phyloP scores from a whole-genome alignment of 2,888 invertebrate species.

The Euproctis similis region DNA sequence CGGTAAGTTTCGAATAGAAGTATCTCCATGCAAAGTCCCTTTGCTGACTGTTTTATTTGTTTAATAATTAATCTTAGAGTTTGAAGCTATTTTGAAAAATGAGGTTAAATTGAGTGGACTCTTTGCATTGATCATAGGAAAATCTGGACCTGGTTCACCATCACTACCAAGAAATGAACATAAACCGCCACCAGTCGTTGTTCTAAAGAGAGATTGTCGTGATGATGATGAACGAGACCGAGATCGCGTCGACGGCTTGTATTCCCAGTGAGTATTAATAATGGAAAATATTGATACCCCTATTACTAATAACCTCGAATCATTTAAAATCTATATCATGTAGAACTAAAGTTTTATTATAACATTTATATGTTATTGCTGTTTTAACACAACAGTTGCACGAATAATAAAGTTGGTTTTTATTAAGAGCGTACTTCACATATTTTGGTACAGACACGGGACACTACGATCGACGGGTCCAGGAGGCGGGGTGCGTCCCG shows the following conservation, averaged over 20 bases:
- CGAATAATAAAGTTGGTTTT: neutral
- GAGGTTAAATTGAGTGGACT: too few species aligned
- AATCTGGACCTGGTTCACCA: constrained; percentile 73
- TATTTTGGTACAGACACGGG: constrained; percentile 48
- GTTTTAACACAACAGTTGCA: too few species aligned
- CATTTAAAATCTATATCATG: too few species aligned
- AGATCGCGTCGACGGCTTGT: constrained; percentile 60
- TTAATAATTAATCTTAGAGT: too few species aligned
- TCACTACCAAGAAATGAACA: constrained; percentile 81
- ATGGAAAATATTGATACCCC: neutral
- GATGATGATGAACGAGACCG: constrained; percentile 82
- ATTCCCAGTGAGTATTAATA: constrained; percentile 57
- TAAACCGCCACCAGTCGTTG: constrained; percentile 93
- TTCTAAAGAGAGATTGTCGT: constrained; percentile 90
- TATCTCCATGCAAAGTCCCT: too few species aligned
- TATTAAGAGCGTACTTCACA: constrained; percentile 2
- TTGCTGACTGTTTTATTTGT: too few species aligned
- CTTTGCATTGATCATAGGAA: constrained; percentile 49
- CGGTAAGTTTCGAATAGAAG: too few species aligned
- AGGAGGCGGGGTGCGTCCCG: constrained; percentile 76
- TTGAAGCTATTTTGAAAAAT: neutral
- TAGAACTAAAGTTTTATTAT: constrained; percentile 1
- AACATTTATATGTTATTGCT: too few species aligned
- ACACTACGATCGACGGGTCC: constrained; percentile 57
- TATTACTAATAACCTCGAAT: too few species aligned